Conservation (phyloP, 2,797 vertebrate species). For the Cryptoblepharus egeriae region DNA sequence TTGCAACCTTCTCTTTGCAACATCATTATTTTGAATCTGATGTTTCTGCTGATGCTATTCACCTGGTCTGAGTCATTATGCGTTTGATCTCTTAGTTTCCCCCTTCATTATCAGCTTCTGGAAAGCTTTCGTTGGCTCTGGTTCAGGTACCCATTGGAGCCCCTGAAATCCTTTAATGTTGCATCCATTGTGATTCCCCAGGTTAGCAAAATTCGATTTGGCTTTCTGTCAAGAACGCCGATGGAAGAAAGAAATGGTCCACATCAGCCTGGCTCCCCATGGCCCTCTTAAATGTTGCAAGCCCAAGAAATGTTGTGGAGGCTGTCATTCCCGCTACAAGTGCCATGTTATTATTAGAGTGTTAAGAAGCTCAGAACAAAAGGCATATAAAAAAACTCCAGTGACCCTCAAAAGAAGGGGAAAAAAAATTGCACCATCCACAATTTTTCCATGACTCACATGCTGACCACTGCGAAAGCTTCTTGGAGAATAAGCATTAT, state of each 20-base stretch:
- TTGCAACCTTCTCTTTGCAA: background rate
- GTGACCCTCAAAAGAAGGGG: slow-evolving; percentile 12
- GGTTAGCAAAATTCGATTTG: slow-evolving; percentile 6
- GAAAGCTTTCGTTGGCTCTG: slow-evolving; percentile 20
- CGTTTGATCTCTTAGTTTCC: slow-evolving; percentile 1
- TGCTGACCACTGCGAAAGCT: background rate
- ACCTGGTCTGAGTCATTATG: slow-evolving; percentile 5
- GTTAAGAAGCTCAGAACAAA: background rate
- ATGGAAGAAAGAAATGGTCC: slow-evolving; percentile 12
- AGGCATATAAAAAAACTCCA: background rate
- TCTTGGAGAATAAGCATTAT: background rate
- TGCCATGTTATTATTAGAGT: background rate
- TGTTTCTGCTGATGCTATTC: slow-evolving; percentile 27
- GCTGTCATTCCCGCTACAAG: background rate
- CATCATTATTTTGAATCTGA: slow-evolving; percentile 1
- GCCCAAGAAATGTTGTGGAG: background rate
- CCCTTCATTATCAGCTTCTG: slow-evolving; percentile 15
- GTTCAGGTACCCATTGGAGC: background rate
- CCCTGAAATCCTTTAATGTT: slow-evolving; percentile 11
- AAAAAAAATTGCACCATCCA: background rate
- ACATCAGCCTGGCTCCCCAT: background rate
- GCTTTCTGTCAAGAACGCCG: background rate
- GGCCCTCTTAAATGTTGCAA: background rate
- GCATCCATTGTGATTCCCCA: background rate
- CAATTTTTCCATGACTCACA: background rate